Evolutionary conservation across 2,113 vertebrate species (phyloP), one percentile per base, ranked within the genome.

Genomic region (Halichoerus grypus): DNA sequence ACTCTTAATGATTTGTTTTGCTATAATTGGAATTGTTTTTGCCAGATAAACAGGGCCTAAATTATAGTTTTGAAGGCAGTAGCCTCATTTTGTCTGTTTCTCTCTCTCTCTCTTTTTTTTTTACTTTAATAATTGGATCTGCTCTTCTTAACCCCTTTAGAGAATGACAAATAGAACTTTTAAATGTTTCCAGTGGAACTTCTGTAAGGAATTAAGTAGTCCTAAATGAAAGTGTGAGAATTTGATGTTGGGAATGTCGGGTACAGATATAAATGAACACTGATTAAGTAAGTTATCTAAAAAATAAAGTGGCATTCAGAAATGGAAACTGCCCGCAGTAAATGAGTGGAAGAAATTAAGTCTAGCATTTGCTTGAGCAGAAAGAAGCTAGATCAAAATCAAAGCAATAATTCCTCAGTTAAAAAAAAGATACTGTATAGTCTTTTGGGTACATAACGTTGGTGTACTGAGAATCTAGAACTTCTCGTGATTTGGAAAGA

Each of bases 221-320:
- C 39, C 55, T 80, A 24, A 95, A 19, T 65, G 81, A 69, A 92
- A 97, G 81, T 71, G 42, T 93, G 81, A 97, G 96, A 95, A 93
- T 94, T 88, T 7, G 12, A 7, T 88, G 10, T 88, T 92, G 84
- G 88, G 46, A 85, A 90, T 91, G 88, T 69, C 88, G 61, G 36
- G 21, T 86, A 33, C 36, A 95, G 33, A 46, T 82, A 67, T 19
- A 49, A 86, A 36, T 46, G 84, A 88, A 71, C 36, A 21, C 51
- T 49, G 72, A 88, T 76, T 46, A 92, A 65, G 59, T 42, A 92
- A 67, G 61, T 89, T 94, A 94, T 92, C 63, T 88, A 28, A 49
- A 95, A 82, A 71, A 63, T 63, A 84, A 59, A 87, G 49, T 93
- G 59, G n/a, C 81, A 36, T 84, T 93, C 88, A 85, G 82, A 95